Base-by-base conservation (phyloP, 2,888 invertebrate species). In the Cantharis rufa region DNA sequence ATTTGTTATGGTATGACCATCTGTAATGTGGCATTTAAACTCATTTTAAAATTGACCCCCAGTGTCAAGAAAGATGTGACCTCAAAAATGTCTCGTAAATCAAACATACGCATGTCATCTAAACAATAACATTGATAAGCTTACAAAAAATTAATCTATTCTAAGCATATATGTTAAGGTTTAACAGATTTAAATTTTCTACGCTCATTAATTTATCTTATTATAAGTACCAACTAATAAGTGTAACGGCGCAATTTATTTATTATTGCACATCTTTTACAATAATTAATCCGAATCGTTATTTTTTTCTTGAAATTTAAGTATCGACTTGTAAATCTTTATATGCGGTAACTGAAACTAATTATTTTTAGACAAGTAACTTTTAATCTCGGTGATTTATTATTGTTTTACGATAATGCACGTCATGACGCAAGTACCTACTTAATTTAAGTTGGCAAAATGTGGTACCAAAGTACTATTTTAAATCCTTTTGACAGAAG, bases 91-190 rank as follows among this genome's bases (percentile, higher is more conserved):
- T 15, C 63, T 62, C 24, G 70, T 74, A 74, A 74, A 74, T 74
- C 74, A 74, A 74, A 63, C 24, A 48, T 48, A 70, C 62, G 64
- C 70, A 48, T 74, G 74, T 74, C 74, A 69, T 18, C 18, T 18
- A 32, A 74, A 74, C 74, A 74, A 74, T 70, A 74, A 74, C 70
- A 64, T n/a, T 62, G 74, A 74, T 70, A 74, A 70, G 70, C 48
- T 63, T 74, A 69, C 63, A n/a, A 18, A 69, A 62, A 48, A 18
- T 24, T 15, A 62, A 18, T 18, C 32, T 61, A 11, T n/a, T 32
- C 21, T 48, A 32, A 70, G 70, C 69, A 69, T 32, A 69, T 32
- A 70, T 74, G 74, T 74, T 63, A 63, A 18, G 18, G 18, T 66
- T 66, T 21, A 66, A 66, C 21, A 48, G 48, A 48, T 48, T 48